Conservation (phyloP, 2,113 vertebrate genomes). For the Helogale parvula region DNA sequence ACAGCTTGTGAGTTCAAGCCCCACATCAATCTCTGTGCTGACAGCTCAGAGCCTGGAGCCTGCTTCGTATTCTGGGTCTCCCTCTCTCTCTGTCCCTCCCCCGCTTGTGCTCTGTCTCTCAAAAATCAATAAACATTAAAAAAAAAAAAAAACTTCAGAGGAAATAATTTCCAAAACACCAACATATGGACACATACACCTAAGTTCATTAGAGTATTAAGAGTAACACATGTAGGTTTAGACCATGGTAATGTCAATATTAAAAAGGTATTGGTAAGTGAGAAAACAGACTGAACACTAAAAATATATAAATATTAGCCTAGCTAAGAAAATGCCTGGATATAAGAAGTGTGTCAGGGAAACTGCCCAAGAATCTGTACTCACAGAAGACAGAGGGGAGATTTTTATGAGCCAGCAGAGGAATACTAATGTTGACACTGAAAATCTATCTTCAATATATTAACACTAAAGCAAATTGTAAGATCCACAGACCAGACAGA, state of each 20-base stretch:
- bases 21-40: no score
- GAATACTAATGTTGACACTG: neutral
- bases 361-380: neutral
- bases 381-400: neutral
- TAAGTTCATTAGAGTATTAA: neutral
- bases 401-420: neutral
- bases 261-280: neutral
- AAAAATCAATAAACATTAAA: no score
- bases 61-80: no score
- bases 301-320: neutral
- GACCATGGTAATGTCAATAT: neutral
- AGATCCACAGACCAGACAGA: neutral
- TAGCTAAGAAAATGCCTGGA: neutral
- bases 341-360: neutral
- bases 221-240: neutral
- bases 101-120: no score
- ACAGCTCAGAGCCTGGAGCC: no score
- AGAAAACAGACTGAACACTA: neutral
- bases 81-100: no score
- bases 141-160: no score
- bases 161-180: neutral
- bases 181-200: neutral
- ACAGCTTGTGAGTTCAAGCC: no score
- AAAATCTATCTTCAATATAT: neutral
- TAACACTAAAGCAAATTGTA: neutral